Percentiles rank a stretch among this genome's conserved stretches.
phyloP scores from a whole-genome alignment of 2,797 vertebrate species.

The Spinus olivaceus region DNA sequence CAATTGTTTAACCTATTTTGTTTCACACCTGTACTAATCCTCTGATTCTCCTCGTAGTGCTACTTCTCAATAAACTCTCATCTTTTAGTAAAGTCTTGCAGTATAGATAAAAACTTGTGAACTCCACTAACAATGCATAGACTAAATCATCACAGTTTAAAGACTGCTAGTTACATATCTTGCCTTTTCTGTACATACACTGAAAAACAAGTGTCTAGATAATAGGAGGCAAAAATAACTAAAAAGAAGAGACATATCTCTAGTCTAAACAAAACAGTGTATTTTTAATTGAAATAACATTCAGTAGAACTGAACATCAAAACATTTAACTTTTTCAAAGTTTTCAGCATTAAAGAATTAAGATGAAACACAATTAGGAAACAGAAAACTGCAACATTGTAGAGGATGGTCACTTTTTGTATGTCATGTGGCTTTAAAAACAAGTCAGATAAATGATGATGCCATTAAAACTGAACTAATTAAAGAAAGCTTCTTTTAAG shows the following conservation, averaged over 20 bases:
- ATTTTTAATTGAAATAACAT: slow-evolving; percentile 72
- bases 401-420: slow-evolving; percentile 93
- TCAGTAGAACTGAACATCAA: slow-evolving; percentile 75
- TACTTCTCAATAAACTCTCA: neutral
- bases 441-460: slow-evolving; percentile 99
- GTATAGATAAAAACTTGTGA: neutral
- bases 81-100: neutral
- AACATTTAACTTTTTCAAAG: slow-evolving; percentile 85
- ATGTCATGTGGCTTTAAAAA: slow-evolving; percentile 99
- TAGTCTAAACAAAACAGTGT: slow-evolving; percentile 66
- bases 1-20: slow-evolving; percentile 60
- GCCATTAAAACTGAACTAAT: slow-evolving; percentile 99
- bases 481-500: slow-evolving; percentile 99
- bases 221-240: slow-evolving; percentile 46
- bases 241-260: slow-evolving; percentile 28
- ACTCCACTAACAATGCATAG: neutral
- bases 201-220: slow-evolving; percentile 5
- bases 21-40: slow-evolving; percentile 9
- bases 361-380: slow-evolving; percentile 86
- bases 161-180: slow-evolving; percentile 14
- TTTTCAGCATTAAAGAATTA: slow-evolving; percentile 89
- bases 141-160: slow-evolving; percentile 13
- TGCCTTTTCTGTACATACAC: neutral
- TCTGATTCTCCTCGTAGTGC: neutral
- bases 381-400: slow-evolving; percentile 83